Conservation (phyloP, 2,888 invertebrate species). For the Erebia palarica region DNA sequence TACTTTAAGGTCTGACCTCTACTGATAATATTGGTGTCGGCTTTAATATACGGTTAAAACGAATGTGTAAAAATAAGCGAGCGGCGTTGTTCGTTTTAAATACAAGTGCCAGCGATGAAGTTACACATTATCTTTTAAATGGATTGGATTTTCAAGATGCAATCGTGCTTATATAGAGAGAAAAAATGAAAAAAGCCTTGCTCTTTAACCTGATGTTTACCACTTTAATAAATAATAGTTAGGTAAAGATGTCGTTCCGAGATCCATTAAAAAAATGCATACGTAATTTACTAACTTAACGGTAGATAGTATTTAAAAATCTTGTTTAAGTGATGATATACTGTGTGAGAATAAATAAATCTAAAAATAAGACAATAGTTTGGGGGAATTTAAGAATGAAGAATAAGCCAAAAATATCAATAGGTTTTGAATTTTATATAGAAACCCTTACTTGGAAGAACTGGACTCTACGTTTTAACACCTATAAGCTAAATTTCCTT, state of each 20-base stretch:
- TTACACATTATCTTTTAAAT: slow-evolving; percentile 31
- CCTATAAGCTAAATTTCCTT: too few species aligned
- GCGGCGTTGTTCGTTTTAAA: slow-evolving; percentile 41
- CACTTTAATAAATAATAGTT: not conserved
- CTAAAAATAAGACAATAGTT: not conserved
- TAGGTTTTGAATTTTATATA: too few species aligned
- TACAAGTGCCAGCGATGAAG: slow-evolving; percentile 34
- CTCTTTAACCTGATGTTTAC: not conserved
- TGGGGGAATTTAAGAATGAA: not conserved
- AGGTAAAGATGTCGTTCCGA: not conserved
- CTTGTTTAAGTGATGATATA: not conserved
- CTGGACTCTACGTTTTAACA: too few species aligned
- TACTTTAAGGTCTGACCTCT: slow-evolving; percentile 67
- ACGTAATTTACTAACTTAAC: not conserved
- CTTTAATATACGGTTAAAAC: slow-evolving; percentile 67
- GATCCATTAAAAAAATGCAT: not conserved
- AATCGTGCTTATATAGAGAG: slow-evolving; percentile 6
- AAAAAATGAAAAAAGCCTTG: slow-evolving; percentile 15
- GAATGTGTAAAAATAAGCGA: slow-evolving; percentile 57
- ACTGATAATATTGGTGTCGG: slow-evolving; percentile 67
- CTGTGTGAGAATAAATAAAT: too few species aligned
- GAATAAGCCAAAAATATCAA: too few species aligned
- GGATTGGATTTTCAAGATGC: slow-evolving; percentile 24
- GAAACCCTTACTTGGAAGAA: too few species aligned
- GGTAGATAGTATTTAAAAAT: not conserved